phyloP scores from a whole-genome alignment of 2,797 vertebrate species.

The Pogoniulus pusillus region DNA sequence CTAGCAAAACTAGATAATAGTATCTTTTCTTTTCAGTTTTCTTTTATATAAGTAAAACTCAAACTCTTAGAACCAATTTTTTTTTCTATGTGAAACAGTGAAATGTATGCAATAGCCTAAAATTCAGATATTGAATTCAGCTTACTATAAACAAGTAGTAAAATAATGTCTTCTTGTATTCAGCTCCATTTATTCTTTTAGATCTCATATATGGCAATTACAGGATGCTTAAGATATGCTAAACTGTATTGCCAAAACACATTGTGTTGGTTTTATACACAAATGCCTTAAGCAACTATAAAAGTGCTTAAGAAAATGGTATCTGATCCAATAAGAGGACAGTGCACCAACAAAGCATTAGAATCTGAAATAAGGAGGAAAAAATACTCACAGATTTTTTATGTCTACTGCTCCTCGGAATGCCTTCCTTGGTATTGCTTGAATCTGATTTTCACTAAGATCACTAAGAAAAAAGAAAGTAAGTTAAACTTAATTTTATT shows the following conservation, averaged over 20 bases:
- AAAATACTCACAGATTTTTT: constrained; percentile 94
- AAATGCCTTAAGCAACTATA: neutral
- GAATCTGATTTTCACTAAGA: constrained; percentile 98
- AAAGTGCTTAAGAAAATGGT: neutral
- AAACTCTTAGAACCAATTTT: neutral
- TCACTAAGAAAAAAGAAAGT: constrained; percentile 78
- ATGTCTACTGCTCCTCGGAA: constrained; percentile 97
- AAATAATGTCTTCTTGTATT: neutral
- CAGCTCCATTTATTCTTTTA: neutral
- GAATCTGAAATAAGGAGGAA: neutral
- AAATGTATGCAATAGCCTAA: neutral
- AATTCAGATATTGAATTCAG: neutral
- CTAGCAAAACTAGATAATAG: neutral
- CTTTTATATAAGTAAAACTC: neutral
- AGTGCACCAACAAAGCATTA: neutral
- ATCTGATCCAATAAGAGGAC: neutral
- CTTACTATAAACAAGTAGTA: neutral
- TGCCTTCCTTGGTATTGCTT: constrained; percentile 95
- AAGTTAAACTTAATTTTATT: constrained; percentile 6
- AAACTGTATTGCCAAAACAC: constrained; percentile 20
- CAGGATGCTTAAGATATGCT: neutral
- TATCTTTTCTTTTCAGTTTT: neutral
- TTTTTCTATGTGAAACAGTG: constrained; percentile 10
- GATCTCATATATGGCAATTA: neutral
- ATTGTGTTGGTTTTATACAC: neutral